These are phyloP conservation scores for Sandelia bainsii DNA, from an alignment of 2,797 vertebrate species.

Conservation along the genomic window DNA sequence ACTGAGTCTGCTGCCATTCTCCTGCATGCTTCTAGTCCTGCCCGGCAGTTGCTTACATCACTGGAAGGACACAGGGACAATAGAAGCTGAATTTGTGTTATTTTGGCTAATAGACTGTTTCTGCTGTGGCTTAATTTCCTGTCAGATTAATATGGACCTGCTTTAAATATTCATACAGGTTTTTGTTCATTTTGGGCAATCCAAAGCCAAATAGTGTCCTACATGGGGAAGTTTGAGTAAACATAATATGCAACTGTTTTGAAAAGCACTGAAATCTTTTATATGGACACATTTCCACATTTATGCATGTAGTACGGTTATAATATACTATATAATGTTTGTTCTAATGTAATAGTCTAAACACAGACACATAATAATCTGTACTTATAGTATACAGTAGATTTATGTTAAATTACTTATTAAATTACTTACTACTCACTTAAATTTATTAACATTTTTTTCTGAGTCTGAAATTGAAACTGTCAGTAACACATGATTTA, in stretches of 20 bases:
- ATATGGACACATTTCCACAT: no score
- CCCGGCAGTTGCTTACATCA: conserved; percentile 9
- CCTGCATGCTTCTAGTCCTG: conserved; percentile 63
- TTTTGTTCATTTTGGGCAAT: neutral
- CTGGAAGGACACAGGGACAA: conserved; percentile 22
- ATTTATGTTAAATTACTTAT: no score
- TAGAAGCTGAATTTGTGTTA: conserved; percentile 45
- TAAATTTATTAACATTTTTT: neutral
- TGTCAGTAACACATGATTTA: no score
- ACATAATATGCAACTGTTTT: neutral
- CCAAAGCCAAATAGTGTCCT: conserved; percentile 3
- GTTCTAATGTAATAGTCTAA: no score
- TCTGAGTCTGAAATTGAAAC: no score
- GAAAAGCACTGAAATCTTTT: neutral
- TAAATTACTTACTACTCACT: no score
- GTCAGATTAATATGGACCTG: conserved; percentile 28
- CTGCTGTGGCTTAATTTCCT: conserved; percentile 49
- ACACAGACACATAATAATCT: neutral
- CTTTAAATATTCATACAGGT: conserved; percentile 2
- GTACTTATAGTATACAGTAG: neutral
- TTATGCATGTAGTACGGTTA: no score
- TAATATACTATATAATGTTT: neutral
- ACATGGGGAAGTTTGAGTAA: neutral
- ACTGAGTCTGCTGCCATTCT: conserved; percentile 37
- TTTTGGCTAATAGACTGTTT: conserved; percentile 47